phyloP scores from a whole-genome alignment of 2,797 vertebrate genomes.

The Champsocephalus esox region DNA sequence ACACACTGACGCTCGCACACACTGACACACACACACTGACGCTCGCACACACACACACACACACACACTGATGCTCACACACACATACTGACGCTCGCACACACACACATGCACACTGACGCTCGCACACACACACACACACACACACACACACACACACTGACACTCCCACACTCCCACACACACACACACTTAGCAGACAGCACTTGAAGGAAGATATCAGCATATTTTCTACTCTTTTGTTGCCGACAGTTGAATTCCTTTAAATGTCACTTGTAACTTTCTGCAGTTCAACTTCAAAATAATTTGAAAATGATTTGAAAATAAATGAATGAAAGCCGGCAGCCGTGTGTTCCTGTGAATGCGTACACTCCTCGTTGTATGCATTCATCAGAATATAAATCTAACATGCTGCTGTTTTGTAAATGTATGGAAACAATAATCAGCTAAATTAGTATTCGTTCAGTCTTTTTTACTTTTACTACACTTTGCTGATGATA shows the following conservation, averaged over 20 bases:
- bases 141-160: too few relatives aligned
- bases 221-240: not conserved
- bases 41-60: too few relatives aligned
- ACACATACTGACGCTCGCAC: too few relatives aligned
- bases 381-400: not conserved
- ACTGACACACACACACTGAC: too few relatives aligned
- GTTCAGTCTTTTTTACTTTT: not conserved
- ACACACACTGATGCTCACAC: too few relatives aligned
- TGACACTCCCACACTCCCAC: too few relatives aligned
- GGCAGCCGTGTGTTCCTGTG: not conserved
- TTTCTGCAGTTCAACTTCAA: not conserved
- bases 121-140: too few relatives aligned
- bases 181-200: not conserved
- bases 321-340: not conserved
- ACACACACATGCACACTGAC: too few relatives aligned
- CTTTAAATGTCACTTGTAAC: not conserved
- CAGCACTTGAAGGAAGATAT: not conserved
- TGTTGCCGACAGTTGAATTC: too few relatives aligned
- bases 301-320: not conserved
- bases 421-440: not conserved
- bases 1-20: too few relatives aligned
- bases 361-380: not conserved
- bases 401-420: not conserved
- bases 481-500: not conserved
- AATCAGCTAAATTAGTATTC: not conserved